Evolutionary conservation across 1,140 invertebrate species (phyloP).

Genomic region (Pinna nobilis): DNA sequence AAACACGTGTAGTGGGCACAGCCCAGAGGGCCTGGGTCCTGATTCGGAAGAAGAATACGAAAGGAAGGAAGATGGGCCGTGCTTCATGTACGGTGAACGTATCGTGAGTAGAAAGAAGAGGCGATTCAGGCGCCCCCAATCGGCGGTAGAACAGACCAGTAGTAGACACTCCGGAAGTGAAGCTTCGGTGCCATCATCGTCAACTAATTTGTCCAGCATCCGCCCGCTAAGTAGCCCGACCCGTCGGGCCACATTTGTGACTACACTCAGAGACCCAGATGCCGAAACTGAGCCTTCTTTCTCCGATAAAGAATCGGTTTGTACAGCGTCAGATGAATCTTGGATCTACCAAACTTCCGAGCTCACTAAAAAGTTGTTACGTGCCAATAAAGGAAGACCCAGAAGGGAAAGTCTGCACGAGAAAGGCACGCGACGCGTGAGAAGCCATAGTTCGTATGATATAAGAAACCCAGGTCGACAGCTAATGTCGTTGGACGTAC

Average conservation of each 20-base stretch:
- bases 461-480: slow-evolving; percentile 10
- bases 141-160: slow-evolving; percentile 41
- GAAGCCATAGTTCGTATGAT: slow-evolving; percentile 22
- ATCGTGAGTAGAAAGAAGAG: slow-evolving; percentile 60
- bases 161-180: slow-evolving; percentile 40
- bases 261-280: slow-evolving; percentile 20
- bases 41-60: slow-evolving; percentile 37
- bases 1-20: slow-evolving; percentile 61
- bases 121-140: slow-evolving; percentile 52
- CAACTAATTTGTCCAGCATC: slow-evolving; percentile 32
- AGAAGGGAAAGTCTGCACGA: slow-evolving; percentile 7
- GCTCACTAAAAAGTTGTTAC: slow-evolving; percentile 56
- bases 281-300: not conserved
- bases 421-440: slow-evolving; percentile 6
- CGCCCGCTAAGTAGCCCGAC: slow-evolving; percentile 62
- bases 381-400: slow-evolving; percentile 31
- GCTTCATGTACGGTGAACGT: slow-evolving; percentile 64
- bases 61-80: slow-evolving; percentile 45
- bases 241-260: slow-evolving; percentile 39
- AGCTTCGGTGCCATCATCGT: slow-evolving; percentile 29
- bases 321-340: slow-evolving; percentile 38
- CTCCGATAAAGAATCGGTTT: slow-evolving; percentile 36
- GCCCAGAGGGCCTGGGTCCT: slow-evolving; percentile 59
- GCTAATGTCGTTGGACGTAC: slow-evolving; percentile 12
- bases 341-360: slow-evolving; percentile 55